Evolutionary conservation across 2,113 vertebrate species (phyloP), one percentile per base, ranked within the genome.

Genomic region (Entomyzon cyanotis): DNA sequence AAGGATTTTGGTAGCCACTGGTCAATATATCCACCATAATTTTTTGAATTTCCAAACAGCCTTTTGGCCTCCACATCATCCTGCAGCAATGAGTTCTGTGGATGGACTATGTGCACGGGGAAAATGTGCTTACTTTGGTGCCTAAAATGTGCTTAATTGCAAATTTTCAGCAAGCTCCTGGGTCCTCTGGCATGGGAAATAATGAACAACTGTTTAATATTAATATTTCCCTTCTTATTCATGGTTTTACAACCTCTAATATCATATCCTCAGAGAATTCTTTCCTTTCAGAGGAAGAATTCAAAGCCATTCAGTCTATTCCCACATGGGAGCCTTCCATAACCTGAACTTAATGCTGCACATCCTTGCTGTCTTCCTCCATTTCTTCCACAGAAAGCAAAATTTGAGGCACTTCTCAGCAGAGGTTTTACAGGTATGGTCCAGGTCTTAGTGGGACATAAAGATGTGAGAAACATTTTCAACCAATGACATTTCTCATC

Each of bases 251-350:
- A 84, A 23, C n/a, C 39, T 75, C 27, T 87, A 58, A 80, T 89
- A 77, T 47, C 16, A 12, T 65, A 62, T 65, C 55, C 55, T 94
- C 50, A 2, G 55, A 73, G 67, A 65, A 92, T 15, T 62, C 10
- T 90, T 92, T 59, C 56, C 28, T 81, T 89, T 89, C 86, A 84
- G 63, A 64, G 37, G 41, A 39, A 86, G 31, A 80, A 86, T 73
- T 74, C 42, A 86, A 86, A 92, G 9, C 41, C 22, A 18, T 80
- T 77, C 27, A 56, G 20, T 56, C 31, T 58, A 21, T 58, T 84
- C 60, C 89, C 58, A 63, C 21, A 15, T 6, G 46, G 12, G 63
- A 89, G 5, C 18, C 5, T 74, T 80, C 73, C 22, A 37, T 9
- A 83, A 47, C 50, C 55, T 27, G 53, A 28, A 52, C 30, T 63